Percentiles rank a stretch among this genome's conserved stretches.
phyloP scores from a whole-genome alignment of 2,888 invertebrate genomes.

The Acanthosepion lycidas region DNA sequence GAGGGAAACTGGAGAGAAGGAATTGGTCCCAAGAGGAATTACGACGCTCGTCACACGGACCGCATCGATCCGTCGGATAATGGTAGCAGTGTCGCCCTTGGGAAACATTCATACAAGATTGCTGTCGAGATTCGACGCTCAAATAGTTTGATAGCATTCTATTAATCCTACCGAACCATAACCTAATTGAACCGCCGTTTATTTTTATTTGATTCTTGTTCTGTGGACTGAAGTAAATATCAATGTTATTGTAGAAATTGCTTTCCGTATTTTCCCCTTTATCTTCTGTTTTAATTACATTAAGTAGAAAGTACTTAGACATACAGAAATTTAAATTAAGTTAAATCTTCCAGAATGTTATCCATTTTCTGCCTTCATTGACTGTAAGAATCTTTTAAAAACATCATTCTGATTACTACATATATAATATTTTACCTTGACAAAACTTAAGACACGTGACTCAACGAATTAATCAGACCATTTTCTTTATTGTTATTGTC shows the following conservation, averaged over 20 bases:
- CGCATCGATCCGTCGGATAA: background rate
- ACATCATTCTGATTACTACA: no score
- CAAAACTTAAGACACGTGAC: no score
- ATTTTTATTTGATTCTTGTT: background rate
- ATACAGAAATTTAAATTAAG: no score
- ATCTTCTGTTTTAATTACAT: no score
- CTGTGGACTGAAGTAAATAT: background rate
- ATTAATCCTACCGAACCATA: background rate
- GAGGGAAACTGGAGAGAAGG: background rate
- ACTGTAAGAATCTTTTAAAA: no score
- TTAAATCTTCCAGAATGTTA: no score
- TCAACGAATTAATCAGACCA: no score
- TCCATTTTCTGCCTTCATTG: no score
- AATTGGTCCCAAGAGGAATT: background rate
- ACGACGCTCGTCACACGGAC: background rate
- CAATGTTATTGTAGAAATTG: background rate
- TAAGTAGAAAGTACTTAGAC: no score
- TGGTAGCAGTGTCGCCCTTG: background rate
- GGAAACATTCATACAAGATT: background rate
- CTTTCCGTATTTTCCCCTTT: background rate
- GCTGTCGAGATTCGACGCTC: conserved; percentile 18
- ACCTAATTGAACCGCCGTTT: background rate
- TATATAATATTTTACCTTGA: no score
- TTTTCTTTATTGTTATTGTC: no score
- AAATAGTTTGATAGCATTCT: conserved; percentile 33